phyloP scores from a whole-genome alignment of 2,888 invertebrate genomes.

The Oscheius sp. region DNA sequence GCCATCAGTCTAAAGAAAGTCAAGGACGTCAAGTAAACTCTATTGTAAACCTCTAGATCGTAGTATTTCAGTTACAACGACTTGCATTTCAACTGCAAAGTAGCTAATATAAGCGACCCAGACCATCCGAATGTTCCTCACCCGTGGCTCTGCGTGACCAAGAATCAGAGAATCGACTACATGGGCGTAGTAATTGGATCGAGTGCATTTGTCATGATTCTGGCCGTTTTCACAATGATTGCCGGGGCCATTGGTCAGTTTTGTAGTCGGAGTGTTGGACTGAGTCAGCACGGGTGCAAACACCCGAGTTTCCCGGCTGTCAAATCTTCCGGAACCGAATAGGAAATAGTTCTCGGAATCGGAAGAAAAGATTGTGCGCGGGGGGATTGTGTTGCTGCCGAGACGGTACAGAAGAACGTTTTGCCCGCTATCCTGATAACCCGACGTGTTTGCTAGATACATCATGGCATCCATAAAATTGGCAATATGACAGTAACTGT shows the following conservation, averaged over 20 bases:
- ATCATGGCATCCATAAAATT: too few species aligned
- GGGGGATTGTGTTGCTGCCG: too few species aligned
- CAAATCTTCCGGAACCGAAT: too few species aligned
- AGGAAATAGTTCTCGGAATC: too few species aligned
- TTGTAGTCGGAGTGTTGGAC: neutral
- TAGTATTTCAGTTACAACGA: neutral
- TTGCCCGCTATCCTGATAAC: too few species aligned
- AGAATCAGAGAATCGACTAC: constrained; percentile 28
- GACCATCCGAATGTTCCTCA: neutral
- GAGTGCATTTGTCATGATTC: constrained; percentile 9
- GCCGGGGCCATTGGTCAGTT: constrained; percentile 29
- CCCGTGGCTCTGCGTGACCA: constrained; percentile 4
- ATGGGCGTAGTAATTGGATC: constrained; percentile 24
- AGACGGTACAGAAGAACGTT: too few species aligned
- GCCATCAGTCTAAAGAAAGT: constrained; percentile 12
- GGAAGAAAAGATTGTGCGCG: too few species aligned
- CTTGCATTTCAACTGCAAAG: neutral
- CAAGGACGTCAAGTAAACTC: neutral
- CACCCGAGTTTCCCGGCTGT: too few species aligned
- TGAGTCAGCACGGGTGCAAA: too few species aligned
- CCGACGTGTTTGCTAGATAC: too few species aligned
- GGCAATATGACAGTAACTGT: neutral
- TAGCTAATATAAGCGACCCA: neutral
- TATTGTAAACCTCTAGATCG: neutral
- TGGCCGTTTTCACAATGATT: constrained; percentile 17